A percentile compares a stretch with the other conserved stretches of the same genome.
Conservation (phyloP, 2,797 vertebrate genomes). For the Clarias laeviceps region DNA sequence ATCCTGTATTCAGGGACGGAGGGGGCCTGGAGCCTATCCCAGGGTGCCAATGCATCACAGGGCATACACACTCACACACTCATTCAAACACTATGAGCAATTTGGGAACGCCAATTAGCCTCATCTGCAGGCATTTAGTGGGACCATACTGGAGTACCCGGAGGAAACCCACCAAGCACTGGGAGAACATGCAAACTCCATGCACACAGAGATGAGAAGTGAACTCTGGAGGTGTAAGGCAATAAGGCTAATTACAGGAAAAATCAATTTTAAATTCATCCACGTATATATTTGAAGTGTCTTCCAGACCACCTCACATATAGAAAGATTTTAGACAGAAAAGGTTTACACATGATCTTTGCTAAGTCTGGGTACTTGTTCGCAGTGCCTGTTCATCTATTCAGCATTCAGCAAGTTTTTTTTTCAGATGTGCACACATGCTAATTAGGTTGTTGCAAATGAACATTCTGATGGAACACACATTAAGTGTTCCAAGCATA, state of each 20-base stretch:
- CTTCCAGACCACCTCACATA: not conserved
- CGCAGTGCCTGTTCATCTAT: slow-evolving; percentile 14
- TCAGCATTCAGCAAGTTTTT: slow-evolving; percentile 26
- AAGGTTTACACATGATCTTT: not conserved
- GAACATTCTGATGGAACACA: slow-evolving; percentile 12
- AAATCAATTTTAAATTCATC: not conserved
- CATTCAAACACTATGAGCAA: no score
- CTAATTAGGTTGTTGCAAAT: slow-evolving; percentile 29
- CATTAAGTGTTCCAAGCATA: slow-evolving; percentile 15
- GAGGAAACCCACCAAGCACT: no score
- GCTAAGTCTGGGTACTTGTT: not conserved
- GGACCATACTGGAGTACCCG: no score
- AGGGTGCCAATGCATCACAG: no score
- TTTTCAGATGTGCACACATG: slow-evolving; percentile 18
- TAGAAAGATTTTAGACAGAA: not conserved
- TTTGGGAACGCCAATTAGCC: no score
- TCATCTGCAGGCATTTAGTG: no score
- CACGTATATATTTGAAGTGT: not conserved
- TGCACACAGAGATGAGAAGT: no score
- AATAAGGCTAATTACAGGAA: not conserved
- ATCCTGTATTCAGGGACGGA: no score
- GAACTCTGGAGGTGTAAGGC: no score
- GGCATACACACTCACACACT: no score
- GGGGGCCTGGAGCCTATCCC: no score
- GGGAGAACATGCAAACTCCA: no score